These are phyloP conservation scores for Brotula barbata DNA, from an alignment of 2,797 vertebrate species.

Conservation along the genomic window DNA sequence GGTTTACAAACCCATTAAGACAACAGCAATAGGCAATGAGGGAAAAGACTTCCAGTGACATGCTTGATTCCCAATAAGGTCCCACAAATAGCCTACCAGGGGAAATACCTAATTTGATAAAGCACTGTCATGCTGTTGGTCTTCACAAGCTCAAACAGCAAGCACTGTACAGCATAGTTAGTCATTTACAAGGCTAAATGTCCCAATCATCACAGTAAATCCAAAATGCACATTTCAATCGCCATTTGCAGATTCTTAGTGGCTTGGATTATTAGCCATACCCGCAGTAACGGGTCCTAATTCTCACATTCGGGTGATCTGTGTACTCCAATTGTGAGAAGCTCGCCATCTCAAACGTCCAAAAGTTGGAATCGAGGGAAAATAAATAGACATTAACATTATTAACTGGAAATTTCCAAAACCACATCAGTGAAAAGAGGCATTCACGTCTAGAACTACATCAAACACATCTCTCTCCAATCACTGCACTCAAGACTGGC, in stretches of 20 bases:
- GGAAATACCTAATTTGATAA: constrained; percentile 53
- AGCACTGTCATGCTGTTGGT: constrained; percentile 72
- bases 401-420: constrained; percentile 35
- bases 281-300: not conserved
- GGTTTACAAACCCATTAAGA: constrained; percentile 33
- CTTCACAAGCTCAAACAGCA: constrained; percentile 74
- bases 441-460: constrained; percentile 61
- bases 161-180: constrained; percentile 75
- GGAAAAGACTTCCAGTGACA: constrained; percentile 47
- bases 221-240: constrained; percentile 69
- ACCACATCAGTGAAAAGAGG: constrained; percentile 45
- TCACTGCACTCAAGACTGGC: constrained; percentile 46
- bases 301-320: constrained; percentile 25
- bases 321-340: constrained; percentile 7
- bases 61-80: constrained; percentile 57
- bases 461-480: constrained; percentile 55
- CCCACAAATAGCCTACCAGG: constrained; percentile 55
- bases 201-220: constrained; percentile 65
- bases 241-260: constrained; percentile 43
- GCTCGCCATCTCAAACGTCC: constrained; percentile 23
- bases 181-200: constrained; percentile 76
- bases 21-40: constrained; percentile 37
- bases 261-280: constrained; percentile 6
- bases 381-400: constrained; percentile 32
- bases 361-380: constrained; percentile 22